Percentiles rank a stretch among this genome's conserved stretches.
Evolutionary conservation across 2,797 vertebrate species (phyloP).

Genomic region (Siniperca scherzeri): DNA sequence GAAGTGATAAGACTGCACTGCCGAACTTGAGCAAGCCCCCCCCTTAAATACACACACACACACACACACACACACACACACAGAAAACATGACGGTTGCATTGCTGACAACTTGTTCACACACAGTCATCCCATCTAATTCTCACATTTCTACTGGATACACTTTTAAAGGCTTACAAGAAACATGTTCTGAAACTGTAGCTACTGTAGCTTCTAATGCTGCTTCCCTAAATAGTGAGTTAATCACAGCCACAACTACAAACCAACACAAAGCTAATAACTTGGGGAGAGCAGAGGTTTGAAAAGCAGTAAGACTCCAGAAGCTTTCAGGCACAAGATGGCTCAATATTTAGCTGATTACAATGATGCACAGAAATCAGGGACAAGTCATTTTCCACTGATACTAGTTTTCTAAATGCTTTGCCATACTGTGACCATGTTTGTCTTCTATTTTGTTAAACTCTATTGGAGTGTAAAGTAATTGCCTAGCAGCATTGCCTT

Average conservation of each 20-base stretch:
- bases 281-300: constrained; percentile 42
- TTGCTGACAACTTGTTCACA: constrained; percentile 29
- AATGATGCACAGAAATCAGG: constrained; percentile 17
- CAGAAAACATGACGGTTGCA: constrained; percentile 38
- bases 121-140: constrained; percentile 25
- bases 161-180: constrained; percentile 41
- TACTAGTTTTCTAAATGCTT: constrained; percentile 14
- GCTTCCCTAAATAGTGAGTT: constrained; percentile 54
- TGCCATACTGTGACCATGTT: neutral
- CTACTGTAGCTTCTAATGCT: constrained; percentile 40
- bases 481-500: neutral
- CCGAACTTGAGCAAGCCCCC: constrained; percentile 30
- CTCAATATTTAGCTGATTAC: constrained; percentile 27
- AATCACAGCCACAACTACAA: constrained; percentile 41
- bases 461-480: neutral
- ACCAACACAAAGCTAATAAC: constrained; percentile 24
- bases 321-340: constrained; percentile 65
- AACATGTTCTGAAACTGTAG: constrained; percentile 51
- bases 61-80: constrained; percentile 36
- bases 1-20: constrained; percentile 71
- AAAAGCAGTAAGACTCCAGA: constrained; percentile 46
- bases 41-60: constrained; percentile 36
- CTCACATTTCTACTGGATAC: constrained; percentile 50
- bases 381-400: neutral
- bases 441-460: neutral